Base-by-base conservation (phyloP, 1,140 invertebrate species). In the Drosophila sproati region DNA sequence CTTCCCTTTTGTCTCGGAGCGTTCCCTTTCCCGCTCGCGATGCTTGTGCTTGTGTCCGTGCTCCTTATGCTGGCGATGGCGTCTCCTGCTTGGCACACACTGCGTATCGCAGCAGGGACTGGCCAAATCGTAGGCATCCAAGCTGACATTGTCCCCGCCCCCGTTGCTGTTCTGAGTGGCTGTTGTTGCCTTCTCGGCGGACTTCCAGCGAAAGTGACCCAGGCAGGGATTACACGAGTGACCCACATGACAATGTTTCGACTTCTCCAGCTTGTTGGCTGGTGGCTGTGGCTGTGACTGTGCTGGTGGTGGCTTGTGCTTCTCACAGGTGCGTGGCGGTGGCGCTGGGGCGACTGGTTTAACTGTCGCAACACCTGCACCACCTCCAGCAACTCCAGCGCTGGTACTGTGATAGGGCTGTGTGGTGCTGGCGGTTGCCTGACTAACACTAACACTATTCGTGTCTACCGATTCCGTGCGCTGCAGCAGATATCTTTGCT, bases 61-160 rank as follows among this genome's bases (percentile, higher is more conserved):
- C 74, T 95, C 94, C 86, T 95, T 95, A 76, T 95, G 95, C 73
- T 90, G 79, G 59, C 95, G 92, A 35, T 94, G 93, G 43, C 95
- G 94, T 37, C 96, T 94, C 67, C 95, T 92, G 48, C 95, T 95
- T 28, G 96, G 96, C 20, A 97, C 96, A 80, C 96, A 97, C 75
- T 96, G 96, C 0, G 96, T 95, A 91, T 96, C 96, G 91, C 96
- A 97, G 79, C 96, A 97, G 1, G 96, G 96, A 92, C 96, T 97
- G 2, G 96, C 96, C 10, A 97, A 90, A 82, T 97, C 96, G 70
- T 97, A 97, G 5, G 96, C 96, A 88, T 97, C 96, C 37, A 97
- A 92, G 80, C 96, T 97, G 8, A 95, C 95, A 63, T 95, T 96
- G 66, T 97, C 96, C 39, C 72, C 48, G 56, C 94, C 93, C 51